Evolutionary conservation across 1,140 invertebrate genomes (phyloP).

Genomic region (Prorops nasuta): DNA sequence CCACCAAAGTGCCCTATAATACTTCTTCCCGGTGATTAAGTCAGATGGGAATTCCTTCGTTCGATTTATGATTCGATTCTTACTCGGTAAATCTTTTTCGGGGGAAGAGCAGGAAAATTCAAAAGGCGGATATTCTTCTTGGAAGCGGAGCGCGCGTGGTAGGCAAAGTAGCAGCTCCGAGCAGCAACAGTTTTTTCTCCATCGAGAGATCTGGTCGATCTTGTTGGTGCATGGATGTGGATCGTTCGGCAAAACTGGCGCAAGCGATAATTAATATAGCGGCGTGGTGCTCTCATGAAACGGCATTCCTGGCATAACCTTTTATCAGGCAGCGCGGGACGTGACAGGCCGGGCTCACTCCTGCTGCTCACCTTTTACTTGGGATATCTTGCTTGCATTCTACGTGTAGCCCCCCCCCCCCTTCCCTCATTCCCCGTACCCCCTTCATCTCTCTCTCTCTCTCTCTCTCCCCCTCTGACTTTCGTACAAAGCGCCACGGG

Average conservation of each 20-base stretch:
- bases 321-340: conserved; percentile 34
- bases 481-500: too few species aligned
- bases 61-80: too few species aligned
- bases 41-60: too few species aligned
- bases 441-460: too few species aligned
- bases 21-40: conserved; percentile 39
- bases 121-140: too few species aligned
- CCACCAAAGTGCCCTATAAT: conserved; percentile 46
- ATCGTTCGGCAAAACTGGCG: not conserved
- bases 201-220: not conserved
- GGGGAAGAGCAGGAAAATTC: too few species aligned
- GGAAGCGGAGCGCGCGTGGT: too few species aligned
- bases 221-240: not conserved
- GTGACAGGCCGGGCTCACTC: conserved; percentile 20
- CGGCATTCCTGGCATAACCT: conserved; percentile 41
- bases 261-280: conserved; percentile 29
- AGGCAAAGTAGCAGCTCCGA: too few species aligned
- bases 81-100: too few species aligned
- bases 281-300: conserved; percentile 29
- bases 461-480: not conserved
- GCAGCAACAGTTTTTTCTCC: too few species aligned
- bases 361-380: conserved; percentile 39
- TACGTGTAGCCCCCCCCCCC: conserved; percentile 23
- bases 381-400: conserved; percentile 34
- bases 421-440: conserved; percentile 8